Percentiles rank a stretch among this genome's conserved stretches.
Conservation (phyloP, 2,888 invertebrate genomes). For the Cactoblastis cactorum region DNA sequence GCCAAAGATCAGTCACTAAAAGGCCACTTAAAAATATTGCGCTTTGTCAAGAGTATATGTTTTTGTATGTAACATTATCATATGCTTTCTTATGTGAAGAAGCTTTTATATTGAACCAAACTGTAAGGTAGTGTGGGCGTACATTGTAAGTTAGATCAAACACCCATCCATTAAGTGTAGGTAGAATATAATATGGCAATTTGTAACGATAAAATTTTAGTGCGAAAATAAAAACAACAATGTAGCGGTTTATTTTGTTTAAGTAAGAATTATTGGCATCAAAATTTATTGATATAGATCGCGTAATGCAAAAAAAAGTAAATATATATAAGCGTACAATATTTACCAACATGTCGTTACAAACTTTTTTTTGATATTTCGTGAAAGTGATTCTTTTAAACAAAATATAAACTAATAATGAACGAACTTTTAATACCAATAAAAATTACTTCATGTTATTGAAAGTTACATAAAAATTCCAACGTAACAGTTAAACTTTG, state of each 20-base stretch:
- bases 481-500: constrained; percentile 24
- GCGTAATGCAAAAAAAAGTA: no score
- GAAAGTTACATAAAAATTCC: constrained; percentile 4
- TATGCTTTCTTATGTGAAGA: neutral
- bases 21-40: no score
- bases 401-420: no score
- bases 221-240: constrained; percentile 2
- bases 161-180: constrained; percentile 17
- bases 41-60: no score
- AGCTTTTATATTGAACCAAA: neutral
- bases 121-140: constrained; percentile 18
- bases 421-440: no score
- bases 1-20: no score
- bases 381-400: no score
- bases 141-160: constrained; percentile 19
- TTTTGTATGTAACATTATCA: neutral
- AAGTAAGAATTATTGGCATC: neutral
- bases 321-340: no score
- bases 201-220: constrained; percentile 18
- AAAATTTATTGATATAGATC: no score
- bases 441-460: neutral
- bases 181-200: constrained; percentile 18
- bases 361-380: no score
- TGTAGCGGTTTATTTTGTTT: neutral
- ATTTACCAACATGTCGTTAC: no score